A percentile compares a stretch with the other conserved stretches of the same genome.
Evolutionary conservation across 2,113 vertebrate genomes (phyloP).

Genomic region (Muntiacus reevesi): DNA sequence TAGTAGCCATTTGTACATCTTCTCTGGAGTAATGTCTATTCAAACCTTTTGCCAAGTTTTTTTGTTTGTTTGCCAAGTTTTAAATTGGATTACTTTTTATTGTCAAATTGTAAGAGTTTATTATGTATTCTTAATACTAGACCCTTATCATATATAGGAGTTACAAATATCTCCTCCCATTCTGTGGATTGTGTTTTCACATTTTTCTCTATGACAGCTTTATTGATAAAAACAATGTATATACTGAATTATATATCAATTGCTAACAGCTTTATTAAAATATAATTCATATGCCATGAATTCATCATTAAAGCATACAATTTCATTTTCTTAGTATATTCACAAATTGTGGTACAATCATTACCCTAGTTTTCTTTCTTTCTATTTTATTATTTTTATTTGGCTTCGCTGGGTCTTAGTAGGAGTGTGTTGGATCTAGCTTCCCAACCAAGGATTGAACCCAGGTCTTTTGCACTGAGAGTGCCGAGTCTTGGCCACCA

Average conservation of each 20-base stretch:
- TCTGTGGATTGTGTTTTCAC: not conserved
- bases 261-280: not conserved
- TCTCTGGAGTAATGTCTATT: not conserved
- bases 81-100: not conserved
- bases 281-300: not conserved
- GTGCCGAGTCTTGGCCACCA: not conserved
- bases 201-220: not conserved
- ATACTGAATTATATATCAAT: not conserved
- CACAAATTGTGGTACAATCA: not conserved
- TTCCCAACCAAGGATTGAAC: not conserved
- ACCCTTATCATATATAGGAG: not conserved
- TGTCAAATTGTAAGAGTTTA: not conserved
- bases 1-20: not conserved
- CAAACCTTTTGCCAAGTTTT: not conserved
- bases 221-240: not conserved
- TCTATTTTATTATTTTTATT: not conserved
- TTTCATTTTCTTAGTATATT: not conserved
- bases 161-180: not conserved
- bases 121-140: not conserved
- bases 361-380: not conserved
- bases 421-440: not conserved
- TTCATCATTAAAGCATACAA: not conserved
- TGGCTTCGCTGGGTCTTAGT: not conserved
- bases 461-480: not conserved
- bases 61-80: not conserved